phyloP scores from a whole-genome alignment of 2,113 vertebrate species.

The Struthio camelus region DNA sequence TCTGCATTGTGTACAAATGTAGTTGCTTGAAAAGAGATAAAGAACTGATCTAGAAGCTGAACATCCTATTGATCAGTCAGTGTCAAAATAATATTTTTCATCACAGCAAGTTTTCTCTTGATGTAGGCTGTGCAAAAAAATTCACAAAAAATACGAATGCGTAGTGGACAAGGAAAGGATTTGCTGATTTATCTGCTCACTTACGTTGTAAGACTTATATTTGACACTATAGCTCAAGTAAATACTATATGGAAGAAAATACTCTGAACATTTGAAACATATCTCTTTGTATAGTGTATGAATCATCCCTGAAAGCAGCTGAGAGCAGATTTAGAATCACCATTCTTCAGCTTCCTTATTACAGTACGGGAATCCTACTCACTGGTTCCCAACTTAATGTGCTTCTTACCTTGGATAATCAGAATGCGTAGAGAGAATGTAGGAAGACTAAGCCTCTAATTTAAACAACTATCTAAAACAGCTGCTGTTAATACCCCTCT shows the following conservation, averaged over 20 bases:
- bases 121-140: neutral
- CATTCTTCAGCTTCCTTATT: neutral
- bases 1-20: neutral
- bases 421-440: neutral
- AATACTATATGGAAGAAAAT: neutral
- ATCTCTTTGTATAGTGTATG: neutral
- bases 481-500: neutral
- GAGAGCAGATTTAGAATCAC: neutral
- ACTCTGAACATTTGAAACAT: neutral
- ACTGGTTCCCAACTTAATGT: neutral
- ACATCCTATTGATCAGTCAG: neutral
- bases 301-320: neutral
- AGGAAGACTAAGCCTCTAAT: neutral
- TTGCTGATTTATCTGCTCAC: neutral
- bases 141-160: neutral
- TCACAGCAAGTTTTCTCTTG: neutral
- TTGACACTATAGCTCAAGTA: neutral
- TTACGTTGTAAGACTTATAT: neutral
- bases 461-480: neutral
- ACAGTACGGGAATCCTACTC: neutral
- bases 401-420: neutral
- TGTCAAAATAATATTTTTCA: constrained; percentile 8
- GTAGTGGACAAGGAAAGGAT: neutral
- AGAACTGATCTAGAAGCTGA: neutral
- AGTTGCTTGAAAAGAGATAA: neutral